Conservation (phyloP, 2,888 invertebrate genomes). For the Pristionchus exspectatus region DNA sequence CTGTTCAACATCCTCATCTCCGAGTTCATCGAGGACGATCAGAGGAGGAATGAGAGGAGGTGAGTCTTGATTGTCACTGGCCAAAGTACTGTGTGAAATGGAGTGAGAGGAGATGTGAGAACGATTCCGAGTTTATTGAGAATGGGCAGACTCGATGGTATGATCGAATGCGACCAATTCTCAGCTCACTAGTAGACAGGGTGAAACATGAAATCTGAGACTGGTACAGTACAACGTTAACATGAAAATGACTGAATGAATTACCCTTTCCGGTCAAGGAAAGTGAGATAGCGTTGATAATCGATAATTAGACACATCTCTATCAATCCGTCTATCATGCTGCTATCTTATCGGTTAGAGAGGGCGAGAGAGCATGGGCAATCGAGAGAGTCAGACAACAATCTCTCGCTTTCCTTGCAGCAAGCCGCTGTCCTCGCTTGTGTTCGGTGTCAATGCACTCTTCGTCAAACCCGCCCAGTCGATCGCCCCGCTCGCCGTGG, state of each 20-base stretch:
- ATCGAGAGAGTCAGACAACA: neutral
- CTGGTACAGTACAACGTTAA: too few species aligned
- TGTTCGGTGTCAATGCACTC: constrained; percentile 78
- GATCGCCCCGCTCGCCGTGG: constrained; percentile 74
- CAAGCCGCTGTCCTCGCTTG: constrained; percentile 73
- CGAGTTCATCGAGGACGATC: constrained; percentile 78
- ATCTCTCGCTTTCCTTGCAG: constrained; percentile 56
- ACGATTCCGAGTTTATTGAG: too few species aligned
- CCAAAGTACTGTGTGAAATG: too few species aligned
- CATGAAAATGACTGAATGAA: too few species aligned
- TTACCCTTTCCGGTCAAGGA: too few species aligned
- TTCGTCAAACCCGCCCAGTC: constrained; percentile 78
- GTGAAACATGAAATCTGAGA: neutral
- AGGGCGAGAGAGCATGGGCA: neutral
- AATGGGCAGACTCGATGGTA: too few species aligned
- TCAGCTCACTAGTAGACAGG: neutral
- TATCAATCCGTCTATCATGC: too few species aligned
- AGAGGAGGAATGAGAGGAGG: constrained; percentile 62
- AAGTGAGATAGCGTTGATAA: too few species aligned
- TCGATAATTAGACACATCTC: too few species aligned
- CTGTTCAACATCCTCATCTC: constrained; percentile 78
- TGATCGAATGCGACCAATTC: too few species aligned
- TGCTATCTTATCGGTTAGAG: neutral
- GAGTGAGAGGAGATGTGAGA: too few species aligned
- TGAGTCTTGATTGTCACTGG: too few species aligned